Percentiles rank a stretch among this genome's conserved stretches.
phyloP scores from a whole-genome alignment of 2,888 invertebrate genomes.

The Stictocephala bisonia region DNA sequence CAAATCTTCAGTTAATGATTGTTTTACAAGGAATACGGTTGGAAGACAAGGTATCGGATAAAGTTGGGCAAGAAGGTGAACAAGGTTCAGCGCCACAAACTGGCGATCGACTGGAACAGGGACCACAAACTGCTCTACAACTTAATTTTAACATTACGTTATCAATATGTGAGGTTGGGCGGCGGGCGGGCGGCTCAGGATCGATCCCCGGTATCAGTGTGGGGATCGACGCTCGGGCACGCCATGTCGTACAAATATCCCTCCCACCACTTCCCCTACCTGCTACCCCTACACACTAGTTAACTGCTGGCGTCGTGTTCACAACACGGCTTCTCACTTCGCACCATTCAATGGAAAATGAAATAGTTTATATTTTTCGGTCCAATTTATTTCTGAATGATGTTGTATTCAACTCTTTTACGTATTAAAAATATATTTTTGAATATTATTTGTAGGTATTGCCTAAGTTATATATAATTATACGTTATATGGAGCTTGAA shows the following conservation, averaged over 20 bases:
- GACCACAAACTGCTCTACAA: constrained; percentile 35
- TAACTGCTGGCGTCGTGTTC: constrained; percentile 9
- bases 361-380: no score
- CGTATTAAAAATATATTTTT: no score
- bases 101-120: constrained; percentile 21
- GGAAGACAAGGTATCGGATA: no score
- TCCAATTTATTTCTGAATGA: no score
- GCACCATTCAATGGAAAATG: no score
- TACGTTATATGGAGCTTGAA: no score
- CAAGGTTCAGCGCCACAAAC: constrained; percentile 1
- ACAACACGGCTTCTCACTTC: no score
- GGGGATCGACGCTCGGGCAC: neutral
- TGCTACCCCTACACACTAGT: constrained; percentile 23
- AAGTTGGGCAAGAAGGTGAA: constrained; percentile 26
- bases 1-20: no score
- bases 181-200: constrained; percentile 2
- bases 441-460: no score
- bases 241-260: constrained; percentile 33
- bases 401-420: no score
- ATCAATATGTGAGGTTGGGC: constrained; percentile 34
- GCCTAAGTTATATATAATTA: no score
- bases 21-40: no score
- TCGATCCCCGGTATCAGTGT: constrained; percentile 14
- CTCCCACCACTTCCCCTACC: constrained; percentile 2
- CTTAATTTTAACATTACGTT: constrained; percentile 36